phyloP scores from a whole-genome alignment of 2,797 vertebrate species.

The Rhynchonycteris naso region DNA sequence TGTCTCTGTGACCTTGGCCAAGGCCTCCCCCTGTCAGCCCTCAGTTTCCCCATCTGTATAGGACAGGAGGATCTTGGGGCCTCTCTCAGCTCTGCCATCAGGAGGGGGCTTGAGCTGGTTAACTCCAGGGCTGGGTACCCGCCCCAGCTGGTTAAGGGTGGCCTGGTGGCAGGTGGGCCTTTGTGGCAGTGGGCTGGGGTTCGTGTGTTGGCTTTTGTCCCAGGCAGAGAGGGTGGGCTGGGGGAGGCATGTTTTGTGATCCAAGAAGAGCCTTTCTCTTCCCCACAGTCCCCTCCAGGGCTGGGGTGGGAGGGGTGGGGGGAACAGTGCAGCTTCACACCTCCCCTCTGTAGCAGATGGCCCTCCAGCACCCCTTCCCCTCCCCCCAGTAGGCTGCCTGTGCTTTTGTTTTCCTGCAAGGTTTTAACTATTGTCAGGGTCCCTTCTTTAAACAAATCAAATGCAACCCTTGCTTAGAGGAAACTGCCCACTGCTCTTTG shows the following conservation, averaged over 20 bases:
- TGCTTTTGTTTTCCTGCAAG: constrained; percentile 55
- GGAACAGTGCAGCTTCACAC: not conserved
- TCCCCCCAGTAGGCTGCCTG: not conserved
- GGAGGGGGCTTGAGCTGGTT: constrained; percentile 24
- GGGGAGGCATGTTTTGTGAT: constrained; percentile 83
- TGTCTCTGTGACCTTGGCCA: not conserved
- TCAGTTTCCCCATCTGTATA: not conserved
- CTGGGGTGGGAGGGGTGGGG: not conserved
- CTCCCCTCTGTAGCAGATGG: constrained; percentile 80
- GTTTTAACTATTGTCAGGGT: constrained; percentile 47
- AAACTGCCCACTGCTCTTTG: not conserved
- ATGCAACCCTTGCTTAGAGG: not conserved
- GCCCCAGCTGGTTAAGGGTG: constrained; percentile 78
- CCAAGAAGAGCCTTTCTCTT: constrained; percentile 80
- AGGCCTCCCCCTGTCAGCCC: not conserved
- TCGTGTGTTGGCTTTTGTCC: constrained; percentile 69
- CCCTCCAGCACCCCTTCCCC: constrained; percentile 49
- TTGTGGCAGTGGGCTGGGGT: constrained; percentile 65
- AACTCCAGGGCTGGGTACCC: not conserved
- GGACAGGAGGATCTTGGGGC: not conserved
- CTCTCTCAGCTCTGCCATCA: not conserved
- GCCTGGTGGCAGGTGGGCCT: constrained; percentile 84
- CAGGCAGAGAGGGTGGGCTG: not conserved
- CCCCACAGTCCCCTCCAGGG: constrained; percentile 35
- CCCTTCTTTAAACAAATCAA: constrained; percentile 51